Percentiles rank a stretch among this genome's conserved stretches.
Conservation (phyloP, 2,797 vertebrate genomes). For the Kryptolebias ocellatus region DNA sequence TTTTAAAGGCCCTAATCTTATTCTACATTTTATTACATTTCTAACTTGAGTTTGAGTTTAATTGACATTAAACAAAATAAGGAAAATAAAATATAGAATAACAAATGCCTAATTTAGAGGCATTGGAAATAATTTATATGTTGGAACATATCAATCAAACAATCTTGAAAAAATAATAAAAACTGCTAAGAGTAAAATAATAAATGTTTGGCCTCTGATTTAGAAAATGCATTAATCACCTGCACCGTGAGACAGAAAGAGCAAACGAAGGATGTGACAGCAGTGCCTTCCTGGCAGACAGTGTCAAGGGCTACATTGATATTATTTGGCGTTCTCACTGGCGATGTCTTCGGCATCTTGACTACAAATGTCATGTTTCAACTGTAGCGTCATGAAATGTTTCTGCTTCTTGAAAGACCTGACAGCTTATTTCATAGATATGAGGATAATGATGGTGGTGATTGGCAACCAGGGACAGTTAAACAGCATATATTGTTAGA, state of each 20-base stretch:
- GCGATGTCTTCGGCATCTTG: conserved; percentile 27
- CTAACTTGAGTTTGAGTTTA: too few species aligned
- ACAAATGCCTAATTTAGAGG: too few species aligned
- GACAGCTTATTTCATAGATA: conserved; percentile 74
- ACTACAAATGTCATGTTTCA: conserved; percentile 65
- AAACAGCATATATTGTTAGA: conserved; percentile 43
- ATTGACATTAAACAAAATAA: too few species aligned
- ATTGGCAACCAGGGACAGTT: conserved; percentile 67
- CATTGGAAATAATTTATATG: neutral
- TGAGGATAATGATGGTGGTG: conserved; percentile 46
- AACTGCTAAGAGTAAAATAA: conserved; percentile 2
- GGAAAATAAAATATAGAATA: too few species aligned
- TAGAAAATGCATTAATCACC: conserved; percentile 26
- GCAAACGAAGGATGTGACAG: conserved; percentile 25
- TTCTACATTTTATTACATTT: too few species aligned
- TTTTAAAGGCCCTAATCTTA: too few species aligned
- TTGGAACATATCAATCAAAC: neutral
- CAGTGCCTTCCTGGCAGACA: conserved; percentile 28
- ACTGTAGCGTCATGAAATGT: conserved; percentile 67
- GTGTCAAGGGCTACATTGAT: conserved; percentile 34
- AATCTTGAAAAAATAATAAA: neutral
- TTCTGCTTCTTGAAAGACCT: conserved; percentile 53
- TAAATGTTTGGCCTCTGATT: neutral
- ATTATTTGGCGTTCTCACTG: conserved; percentile 44
- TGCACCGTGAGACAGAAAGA: conserved; percentile 4